A percentile compares a stretch with the other conserved stretches of the same genome.
Conservation (phyloP, 2,113 vertebrate genomes). For the Turdus rufiventris region DNA sequence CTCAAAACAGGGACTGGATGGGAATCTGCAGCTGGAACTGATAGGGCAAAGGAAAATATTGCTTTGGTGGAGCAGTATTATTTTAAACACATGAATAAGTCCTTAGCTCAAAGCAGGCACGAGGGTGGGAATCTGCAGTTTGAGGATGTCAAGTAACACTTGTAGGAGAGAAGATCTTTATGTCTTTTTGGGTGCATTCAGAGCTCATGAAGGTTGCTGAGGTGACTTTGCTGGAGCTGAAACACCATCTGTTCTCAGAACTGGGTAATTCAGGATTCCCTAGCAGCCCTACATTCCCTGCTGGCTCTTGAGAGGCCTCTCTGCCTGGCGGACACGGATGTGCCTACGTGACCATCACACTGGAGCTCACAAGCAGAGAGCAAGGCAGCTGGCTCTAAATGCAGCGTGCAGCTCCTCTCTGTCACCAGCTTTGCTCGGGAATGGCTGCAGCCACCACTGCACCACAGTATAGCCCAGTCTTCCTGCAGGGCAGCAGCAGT, state of each 20-base stretch:
- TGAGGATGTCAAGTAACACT: not conserved
- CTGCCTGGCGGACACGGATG: fast-evolving
- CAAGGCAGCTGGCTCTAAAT: not conserved
- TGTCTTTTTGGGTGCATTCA: not conserved
- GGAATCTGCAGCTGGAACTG: constrained; percentile 63
- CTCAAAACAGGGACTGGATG: constrained; percentile 58
- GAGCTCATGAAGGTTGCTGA: not conserved
- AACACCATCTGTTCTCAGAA: not conserved
- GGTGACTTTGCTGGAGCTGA: not conserved
- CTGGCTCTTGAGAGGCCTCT: fast-evolving
- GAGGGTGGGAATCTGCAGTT: not conserved
- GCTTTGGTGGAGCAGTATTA: not conserved
- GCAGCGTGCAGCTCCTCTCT: not conserved
- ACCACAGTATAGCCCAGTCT: not conserved
- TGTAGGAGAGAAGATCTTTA: not conserved
- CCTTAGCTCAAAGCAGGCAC: not conserved
- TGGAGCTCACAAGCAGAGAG: fast-evolving
- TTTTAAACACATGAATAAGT: constrained; percentile 35
- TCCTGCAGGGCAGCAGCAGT: not conserved
- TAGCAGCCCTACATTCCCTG: not conserved
- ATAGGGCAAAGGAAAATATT: constrained; percentile 43
- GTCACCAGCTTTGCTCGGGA: not conserved
- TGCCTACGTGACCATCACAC: fast-evolving
- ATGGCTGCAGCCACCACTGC: not conserved
- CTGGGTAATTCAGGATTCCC: not conserved